Evolutionary conservation across 92 coral and sea anemone species (phyloP), one percentile per base, ranked within the genome.

Genomic region (Siderastrea radians): DNA sequence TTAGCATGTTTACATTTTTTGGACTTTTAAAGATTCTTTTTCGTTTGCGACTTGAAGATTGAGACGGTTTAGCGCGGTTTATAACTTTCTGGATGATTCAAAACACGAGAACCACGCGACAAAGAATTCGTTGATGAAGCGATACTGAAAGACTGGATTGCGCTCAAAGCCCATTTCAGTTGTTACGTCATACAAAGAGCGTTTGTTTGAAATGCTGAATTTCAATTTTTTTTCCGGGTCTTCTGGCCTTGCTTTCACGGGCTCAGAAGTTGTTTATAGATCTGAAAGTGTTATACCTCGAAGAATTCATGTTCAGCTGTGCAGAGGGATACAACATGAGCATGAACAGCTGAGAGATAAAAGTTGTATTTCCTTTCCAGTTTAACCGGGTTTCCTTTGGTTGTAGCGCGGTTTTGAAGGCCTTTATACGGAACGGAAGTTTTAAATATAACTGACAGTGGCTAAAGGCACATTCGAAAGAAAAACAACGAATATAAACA

Each of bases 121-220:
- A 4, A 66, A 52, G 47, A 57, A 82, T 44, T 57, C 87, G 64
- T 43, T 62, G 63, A 84, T 74, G 59, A 61, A 73, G 47, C 73
- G 68, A 83, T 19, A 72, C 52, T 13, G 51, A 77, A 74, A 51
- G 62, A 8, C 74, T 50, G 84, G 64, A 79, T 48, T 7, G 60
- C 10, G 84, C 72, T 78, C 8, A 15, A 61, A 65, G 62, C 51
- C 50, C 46, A 38, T 46, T 13, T 81, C 8, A 17, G 43, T 15
- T n/a, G 50, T 83, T 83, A 83, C 79, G 87, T 83, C 87, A 83
- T 47, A 7, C 50, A 8, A 38, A 65, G 9, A 9, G 70, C 70
- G 26, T 4, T 81, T 68, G 85, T 72, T 72, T 81, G 51, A n/a
- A 55, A 44, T 68, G 9, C 73, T 8, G 9, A 55, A 12, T 81